phyloP scores from a whole-genome alignment of 2,888 invertebrate species.

The Elysia crispata region DNA sequence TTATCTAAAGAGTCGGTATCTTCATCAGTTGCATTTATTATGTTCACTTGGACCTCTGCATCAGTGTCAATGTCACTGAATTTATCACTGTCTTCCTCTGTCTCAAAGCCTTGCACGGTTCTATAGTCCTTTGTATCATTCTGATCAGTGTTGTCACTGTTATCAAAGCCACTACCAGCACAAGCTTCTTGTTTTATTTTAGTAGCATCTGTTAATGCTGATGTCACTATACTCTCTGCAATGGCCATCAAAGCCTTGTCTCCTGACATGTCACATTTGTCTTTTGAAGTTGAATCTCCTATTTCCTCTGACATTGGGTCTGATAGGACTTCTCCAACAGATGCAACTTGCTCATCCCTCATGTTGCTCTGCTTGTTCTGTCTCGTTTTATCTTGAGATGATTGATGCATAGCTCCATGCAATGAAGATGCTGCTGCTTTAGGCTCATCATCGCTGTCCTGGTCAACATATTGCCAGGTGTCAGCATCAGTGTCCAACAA shows the following conservation, averaged over 20 bases:
- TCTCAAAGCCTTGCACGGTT: not conserved
- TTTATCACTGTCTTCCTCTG: not conserved
- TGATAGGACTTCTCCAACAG: no score
- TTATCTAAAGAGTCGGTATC: not conserved
- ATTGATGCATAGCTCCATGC: no score
- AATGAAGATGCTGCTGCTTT: no score
- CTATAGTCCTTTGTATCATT: not conserved
- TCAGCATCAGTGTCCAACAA: not conserved
- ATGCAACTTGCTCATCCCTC: no score
- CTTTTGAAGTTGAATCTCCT: no score
- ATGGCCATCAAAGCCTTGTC: not conserved
- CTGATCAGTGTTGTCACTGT: not conserved
- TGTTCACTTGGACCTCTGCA: slow-evolving; percentile 15
- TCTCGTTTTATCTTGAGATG: no score
- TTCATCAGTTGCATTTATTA: slow-evolving; percentile 25
- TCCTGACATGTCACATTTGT: not conserved
- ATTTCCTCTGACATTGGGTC: no score
- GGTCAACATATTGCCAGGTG: slow-evolving; percentile 9
- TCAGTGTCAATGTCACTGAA: not conserved
- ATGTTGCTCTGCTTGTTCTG: no score
- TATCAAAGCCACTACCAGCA: not conserved
- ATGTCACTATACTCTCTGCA: not conserved
- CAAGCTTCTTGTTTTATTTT: not conserved
- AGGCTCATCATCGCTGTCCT: not conserved
- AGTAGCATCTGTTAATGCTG: not conserved